Conservation (phyloP, 2,797 vertebrate genomes). For the Cyprinella venusta region DNA sequence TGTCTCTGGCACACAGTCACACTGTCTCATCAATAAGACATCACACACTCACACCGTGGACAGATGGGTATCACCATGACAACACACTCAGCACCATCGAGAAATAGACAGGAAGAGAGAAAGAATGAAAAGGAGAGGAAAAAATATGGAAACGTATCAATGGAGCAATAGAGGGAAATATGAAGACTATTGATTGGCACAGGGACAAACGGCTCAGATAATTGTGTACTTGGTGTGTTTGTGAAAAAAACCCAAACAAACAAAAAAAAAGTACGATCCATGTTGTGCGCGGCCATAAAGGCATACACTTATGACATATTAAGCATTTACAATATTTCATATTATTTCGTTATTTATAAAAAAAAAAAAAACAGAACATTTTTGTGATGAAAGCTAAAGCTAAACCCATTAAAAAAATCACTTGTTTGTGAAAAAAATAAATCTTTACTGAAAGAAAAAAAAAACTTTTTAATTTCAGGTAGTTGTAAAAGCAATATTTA, state of each 20-base stretch:
- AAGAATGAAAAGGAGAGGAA: conserved; percentile 49
- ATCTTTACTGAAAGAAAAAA: background rate
- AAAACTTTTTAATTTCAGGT: background rate
- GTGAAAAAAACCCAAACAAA: conserved; percentile 1
- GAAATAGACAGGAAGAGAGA: conserved; percentile 45
- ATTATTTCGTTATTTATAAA: background rate
- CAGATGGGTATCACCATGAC: conserved; percentile 85
- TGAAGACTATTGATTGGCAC: conserved; percentile 28
- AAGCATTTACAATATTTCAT: background rate
- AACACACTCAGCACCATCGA: conserved; percentile 78
- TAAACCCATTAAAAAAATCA: background rate
- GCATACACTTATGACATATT: conserved; percentile 47
- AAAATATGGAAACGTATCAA: conserved; percentile 49
- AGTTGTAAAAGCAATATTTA: background rate
- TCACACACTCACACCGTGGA: conserved; percentile 82
- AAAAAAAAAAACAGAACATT: background rate
- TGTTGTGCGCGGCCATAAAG: conserved; percentile 4
- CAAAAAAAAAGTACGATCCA: background rate
- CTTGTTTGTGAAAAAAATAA: background rate
- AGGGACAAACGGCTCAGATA: conserved; percentile 49
- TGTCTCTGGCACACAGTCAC: conserved; percentile 66
- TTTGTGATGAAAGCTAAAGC: background rate
- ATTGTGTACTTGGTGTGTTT: conserved; percentile 60
- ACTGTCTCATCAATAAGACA: conserved; percentile 81
- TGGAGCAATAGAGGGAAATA: conserved; percentile 32